phyloP scores from a whole-genome alignment of 2,113 vertebrate species.

The Erpornis zantholeuca region DNA sequence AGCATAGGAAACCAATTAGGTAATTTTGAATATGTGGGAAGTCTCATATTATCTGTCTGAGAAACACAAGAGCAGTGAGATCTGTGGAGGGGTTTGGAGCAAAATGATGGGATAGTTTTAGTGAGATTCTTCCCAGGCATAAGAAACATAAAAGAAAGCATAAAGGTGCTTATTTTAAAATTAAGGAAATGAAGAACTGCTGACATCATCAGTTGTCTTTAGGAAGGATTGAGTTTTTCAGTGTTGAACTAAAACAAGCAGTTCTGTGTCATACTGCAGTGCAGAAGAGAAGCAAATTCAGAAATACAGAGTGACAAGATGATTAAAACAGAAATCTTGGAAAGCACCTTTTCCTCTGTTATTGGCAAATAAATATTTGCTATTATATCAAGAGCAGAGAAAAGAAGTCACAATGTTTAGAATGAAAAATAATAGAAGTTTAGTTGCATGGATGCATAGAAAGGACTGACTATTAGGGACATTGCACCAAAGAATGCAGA shows the following conservation, averaged over 20 bases:
- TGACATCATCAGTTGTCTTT: not conserved
- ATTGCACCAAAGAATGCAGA: not conserved
- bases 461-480: not conserved
- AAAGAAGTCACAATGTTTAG: not conserved
- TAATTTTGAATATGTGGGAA: not conserved
- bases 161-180: not conserved
- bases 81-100: not conserved
- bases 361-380: not conserved
- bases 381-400: not conserved
- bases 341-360: not conserved
- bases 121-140: not conserved
- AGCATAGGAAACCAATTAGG: not conserved
- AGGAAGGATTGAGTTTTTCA: not conserved
- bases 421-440: not conserved
- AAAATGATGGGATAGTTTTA: not conserved
- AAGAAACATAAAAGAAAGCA: not conserved
- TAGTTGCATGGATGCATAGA: not conserved
- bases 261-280: not conserved
- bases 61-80: not conserved
- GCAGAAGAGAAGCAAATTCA: not conserved
- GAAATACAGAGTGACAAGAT: not conserved
- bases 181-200: not conserved
- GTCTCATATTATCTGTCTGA: rapidly evolving
- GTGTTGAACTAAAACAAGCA: not conserved
- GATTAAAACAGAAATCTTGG: not conserved